These are phyloP conservation scores for Zoroaster sp. DNA, from an alignment of 53 echinoderm and acorn worm species.

Conservation along the genomic window DNA sequence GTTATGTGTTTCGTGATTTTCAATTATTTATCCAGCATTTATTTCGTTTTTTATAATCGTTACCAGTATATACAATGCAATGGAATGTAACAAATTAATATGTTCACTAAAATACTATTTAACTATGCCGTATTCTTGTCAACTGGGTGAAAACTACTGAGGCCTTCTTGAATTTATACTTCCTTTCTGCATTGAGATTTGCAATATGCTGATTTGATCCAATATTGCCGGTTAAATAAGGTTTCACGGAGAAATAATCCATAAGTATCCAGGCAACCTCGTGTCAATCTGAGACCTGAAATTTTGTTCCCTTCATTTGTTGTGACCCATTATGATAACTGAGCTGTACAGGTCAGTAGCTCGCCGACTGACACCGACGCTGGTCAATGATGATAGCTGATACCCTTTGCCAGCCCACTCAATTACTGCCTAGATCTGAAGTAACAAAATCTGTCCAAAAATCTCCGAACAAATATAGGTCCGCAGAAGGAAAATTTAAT, in stretches of 20 bases:
- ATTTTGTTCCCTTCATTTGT: neutral
- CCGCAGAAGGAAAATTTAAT: neutral
- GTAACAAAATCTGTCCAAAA: neutral
- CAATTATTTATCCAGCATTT: too few relatives aligned
- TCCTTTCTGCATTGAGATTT: too few relatives aligned
- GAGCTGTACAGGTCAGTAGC: neutral
- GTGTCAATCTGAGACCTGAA: neutral
- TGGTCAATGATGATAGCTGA: neutral
- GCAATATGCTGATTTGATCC: too few relatives aligned
- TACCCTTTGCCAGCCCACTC: neutral
- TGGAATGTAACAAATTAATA: too few relatives aligned
- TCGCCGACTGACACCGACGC: neutral
- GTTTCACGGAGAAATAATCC: neutral
- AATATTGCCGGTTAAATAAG: too few relatives aligned
- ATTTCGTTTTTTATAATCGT: too few relatives aligned
- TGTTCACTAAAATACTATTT: too few relatives aligned
- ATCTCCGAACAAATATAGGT: neutral
- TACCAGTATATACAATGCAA: too few relatives aligned
- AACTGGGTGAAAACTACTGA: too few relatives aligned
- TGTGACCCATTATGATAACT: neutral
- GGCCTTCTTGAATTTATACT: too few relatives aligned
- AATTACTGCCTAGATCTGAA: neutral
- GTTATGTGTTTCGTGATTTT: too few relatives aligned
- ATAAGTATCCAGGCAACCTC: neutral
- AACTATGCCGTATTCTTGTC: too few relatives aligned